A percentile compares a stretch with the other conserved stretches of the same genome.
These are phyloP conservation scores for Cuniculus paca DNA, from an alignment of 2,797 vertebrate genomes.

Conservation along the genomic window DNA sequence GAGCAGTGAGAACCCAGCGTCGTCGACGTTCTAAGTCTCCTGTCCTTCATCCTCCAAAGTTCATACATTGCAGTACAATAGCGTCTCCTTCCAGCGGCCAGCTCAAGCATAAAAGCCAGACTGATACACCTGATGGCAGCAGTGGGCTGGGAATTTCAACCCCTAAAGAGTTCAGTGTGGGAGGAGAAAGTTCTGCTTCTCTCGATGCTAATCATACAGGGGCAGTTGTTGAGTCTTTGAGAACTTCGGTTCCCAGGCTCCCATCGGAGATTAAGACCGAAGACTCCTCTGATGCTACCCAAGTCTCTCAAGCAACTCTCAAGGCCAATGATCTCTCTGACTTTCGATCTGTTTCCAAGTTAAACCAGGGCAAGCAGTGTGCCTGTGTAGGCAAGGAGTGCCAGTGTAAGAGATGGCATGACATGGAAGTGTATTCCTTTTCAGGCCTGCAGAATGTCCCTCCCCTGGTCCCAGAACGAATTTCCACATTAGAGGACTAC, in stretches of 20 bases:
- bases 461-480: slow-evolving; percentile 91
- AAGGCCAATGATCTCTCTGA: slow-evolving; percentile 89
- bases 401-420: slow-evolving; percentile 91
- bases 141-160: slow-evolving; percentile 78
- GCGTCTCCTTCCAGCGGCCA: slow-evolving; percentile 88
- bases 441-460: slow-evolving; percentile 93
- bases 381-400: slow-evolving; percentile 87
- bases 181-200: slow-evolving; percentile 80
- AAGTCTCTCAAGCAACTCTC: slow-evolving; percentile 79
- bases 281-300: slow-evolving; percentile 82
- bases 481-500: slow-evolving; percentile 87
- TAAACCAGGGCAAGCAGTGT: slow-evolving; percentile 85
- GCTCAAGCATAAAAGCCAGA: slow-evolving; percentile 91
- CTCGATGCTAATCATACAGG: slow-evolving; percentile 86
- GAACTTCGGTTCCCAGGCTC: slow-evolving; percentile 74
- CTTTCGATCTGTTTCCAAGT: slow-evolving; percentile 93
- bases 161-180: slow-evolving; percentile 87
- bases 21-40: slow-evolving; percentile 97
- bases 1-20: slow-evolving; percentile 93
- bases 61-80: slow-evolving; percentile 94
- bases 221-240: slow-evolving; percentile 82
- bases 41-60: slow-evolving; percentile 96
- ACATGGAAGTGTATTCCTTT: slow-evolving; percentile 97
- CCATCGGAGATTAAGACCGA: slow-evolving; percentile 79
- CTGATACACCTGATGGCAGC: slow-evolving; percentile 85